A percentile compares a stretch with the other conserved stretches of the same genome.
These are phyloP conservation scores for Melitaea athalia DNA, from an alignment of 2,888 invertebrate species.

Conservation along the genomic window DNA sequence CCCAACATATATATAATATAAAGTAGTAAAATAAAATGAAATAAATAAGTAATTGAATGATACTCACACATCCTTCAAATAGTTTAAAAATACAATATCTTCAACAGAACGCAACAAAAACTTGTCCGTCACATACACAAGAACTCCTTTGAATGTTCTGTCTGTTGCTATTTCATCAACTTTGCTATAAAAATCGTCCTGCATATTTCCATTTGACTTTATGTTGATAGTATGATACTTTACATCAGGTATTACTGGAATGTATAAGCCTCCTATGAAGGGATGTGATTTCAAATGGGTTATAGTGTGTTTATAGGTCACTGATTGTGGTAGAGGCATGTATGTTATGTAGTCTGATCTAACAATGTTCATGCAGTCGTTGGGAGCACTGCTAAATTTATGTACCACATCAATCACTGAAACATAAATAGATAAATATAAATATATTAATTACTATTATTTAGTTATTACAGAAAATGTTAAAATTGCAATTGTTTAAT, in stretches of 20 bases:
- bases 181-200: constrained; percentile 53
- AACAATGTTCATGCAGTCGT: constrained; percentile 63
- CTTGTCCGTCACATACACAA: constrained; percentile 73
- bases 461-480: background rate
- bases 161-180: constrained; percentile 56
- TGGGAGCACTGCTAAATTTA: constrained; percentile 58
- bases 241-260: constrained; percentile 70
- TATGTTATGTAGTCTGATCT: constrained; percentile 60
- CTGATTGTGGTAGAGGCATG: constrained; percentile 58
- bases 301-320: constrained; percentile 55
- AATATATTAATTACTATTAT: too few relatives aligned
- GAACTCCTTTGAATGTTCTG: constrained; percentile 62
- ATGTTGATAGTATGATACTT: constrained; percentile 64
- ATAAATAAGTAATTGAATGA: background rate
- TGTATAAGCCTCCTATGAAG: constrained; percentile 65
- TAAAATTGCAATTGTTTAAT: background rate
- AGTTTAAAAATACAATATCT: constrained; percentile 67
- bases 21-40: too few relatives aligned
- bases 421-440: constrained; percentile 42
- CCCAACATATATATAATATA: too few relatives aligned
- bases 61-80: constrained; percentile 70
- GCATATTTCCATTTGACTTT: constrained; percentile 49
- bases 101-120: constrained; percentile 65
- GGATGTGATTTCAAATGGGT: constrained; percentile 49
- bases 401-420: constrained; percentile 69